Percentiles rank a stretch among this genome's conserved stretches.
Evolutionary conservation across 2,797 vertebrate genomes (phyloP).

Genomic region (Typhlichthys subterraneus): DNA sequence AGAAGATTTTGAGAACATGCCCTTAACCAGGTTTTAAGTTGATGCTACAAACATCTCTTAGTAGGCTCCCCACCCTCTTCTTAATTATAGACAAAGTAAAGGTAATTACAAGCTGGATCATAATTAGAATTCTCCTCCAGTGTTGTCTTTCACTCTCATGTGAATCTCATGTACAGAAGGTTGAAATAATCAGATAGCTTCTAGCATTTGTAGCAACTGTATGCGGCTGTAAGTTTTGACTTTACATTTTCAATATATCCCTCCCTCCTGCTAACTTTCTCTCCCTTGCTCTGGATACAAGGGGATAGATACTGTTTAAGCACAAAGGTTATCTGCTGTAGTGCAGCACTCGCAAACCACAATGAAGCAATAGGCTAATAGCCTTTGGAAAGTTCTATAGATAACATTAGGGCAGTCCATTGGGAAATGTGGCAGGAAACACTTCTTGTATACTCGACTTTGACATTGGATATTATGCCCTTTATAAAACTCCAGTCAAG

Average conservation of each 20-base stretch:
- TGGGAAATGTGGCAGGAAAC: not conserved
- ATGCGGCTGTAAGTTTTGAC: slow-evolving; percentile 1
- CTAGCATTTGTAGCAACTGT: not conserved
- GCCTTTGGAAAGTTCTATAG: slow-evolving; percentile 16
- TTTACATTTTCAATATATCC: not conserved
- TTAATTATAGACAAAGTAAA: slow-evolving; percentile 27
- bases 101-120: slow-evolving; percentile 33
- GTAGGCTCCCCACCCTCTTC: slow-evolving; percentile 8
- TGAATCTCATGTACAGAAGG: not conserved
- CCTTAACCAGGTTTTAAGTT: not conserved
- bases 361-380: slow-evolving; percentile 17
- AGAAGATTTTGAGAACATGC: not conserved
- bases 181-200: not conserved
- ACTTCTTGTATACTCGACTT: not conserved
- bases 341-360: slow-evolving; percentile 14
- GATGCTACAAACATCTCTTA: slow-evolving; percentile 6
- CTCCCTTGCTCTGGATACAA: slow-evolving; percentile 7
- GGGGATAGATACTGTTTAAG: slow-evolving; percentile 14
- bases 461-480: not conserved
- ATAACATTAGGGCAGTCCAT: slow-evolving; percentile 9
- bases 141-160: slow-evolving; percentile 7
- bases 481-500: not conserved
- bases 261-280: not conserved
- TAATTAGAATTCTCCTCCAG: slow-evolving; percentile 23
- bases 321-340: slow-evolving; percentile 19